These are phyloP conservation scores for Nezara viridula DNA, from an alignment of 2,888 invertebrate species.

Conservation along the genomic window DNA sequence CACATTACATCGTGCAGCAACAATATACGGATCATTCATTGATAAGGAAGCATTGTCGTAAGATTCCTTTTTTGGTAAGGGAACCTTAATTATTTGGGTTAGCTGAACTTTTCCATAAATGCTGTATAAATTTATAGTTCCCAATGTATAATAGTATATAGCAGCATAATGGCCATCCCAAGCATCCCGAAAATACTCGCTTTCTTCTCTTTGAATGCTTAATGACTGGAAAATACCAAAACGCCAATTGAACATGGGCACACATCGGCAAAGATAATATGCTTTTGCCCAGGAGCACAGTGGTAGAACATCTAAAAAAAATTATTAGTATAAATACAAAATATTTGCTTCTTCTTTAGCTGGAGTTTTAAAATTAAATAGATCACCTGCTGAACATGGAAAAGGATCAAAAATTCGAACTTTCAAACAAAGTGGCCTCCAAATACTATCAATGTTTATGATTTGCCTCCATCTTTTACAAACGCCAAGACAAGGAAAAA, in stretches of 20 bases:
- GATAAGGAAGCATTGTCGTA: constrained; percentile 52
- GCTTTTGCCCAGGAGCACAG: constrained; percentile 55
- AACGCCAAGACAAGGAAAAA: constrained; percentile 55
- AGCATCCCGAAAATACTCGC: constrained; percentile 46
- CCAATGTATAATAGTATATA: constrained; percentile 54
- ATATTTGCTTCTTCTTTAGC: not conserved
- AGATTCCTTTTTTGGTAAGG: constrained; percentile 42
- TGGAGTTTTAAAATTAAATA: not conserved
- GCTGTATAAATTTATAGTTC: constrained; percentile 45
- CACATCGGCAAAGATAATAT: constrained; percentile 36
- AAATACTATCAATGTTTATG: constrained; percentile 45
- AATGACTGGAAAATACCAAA: not conserved
- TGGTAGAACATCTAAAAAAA: constrained; percentile 45
- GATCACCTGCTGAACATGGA: constrained; percentile 29
- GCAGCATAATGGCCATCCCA: constrained; percentile 58
- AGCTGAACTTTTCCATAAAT: constrained; percentile 45
- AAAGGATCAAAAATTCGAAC: constrained; percentile 52
- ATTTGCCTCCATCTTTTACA: constrained; percentile 54
- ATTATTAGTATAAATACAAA: not conserved
- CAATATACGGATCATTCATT: constrained; percentile 56
- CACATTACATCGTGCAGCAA: constrained; percentile 53
- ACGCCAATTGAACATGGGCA: constrained; percentile 54
- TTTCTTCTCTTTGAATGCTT: constrained; percentile 42
- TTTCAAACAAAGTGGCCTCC: constrained; percentile 47
- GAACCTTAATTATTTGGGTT: constrained; percentile 45